Evolutionary conservation across 2,888 invertebrate species (phyloP), one percentile per base, ranked within the genome.

Genomic region (Dendrolimus pini): DNA sequence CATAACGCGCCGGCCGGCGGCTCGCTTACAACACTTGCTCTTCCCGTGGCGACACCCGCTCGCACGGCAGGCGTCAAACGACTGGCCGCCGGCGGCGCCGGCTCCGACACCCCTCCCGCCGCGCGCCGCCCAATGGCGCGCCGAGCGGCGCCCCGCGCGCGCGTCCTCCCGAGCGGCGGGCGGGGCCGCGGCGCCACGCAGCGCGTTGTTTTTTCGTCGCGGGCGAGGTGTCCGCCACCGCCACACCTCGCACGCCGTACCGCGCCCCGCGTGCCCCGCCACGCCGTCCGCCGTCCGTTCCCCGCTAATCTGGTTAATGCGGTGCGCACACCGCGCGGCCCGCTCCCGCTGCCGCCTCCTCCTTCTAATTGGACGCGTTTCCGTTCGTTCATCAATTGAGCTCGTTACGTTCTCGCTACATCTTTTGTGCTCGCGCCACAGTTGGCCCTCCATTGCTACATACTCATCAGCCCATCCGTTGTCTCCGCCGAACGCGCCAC

Each of bases 361-460:
- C 81, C 86, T 87, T 84, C 87, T 89, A 89, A 89, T 89, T 89
- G 89, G 88, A 86, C 89, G 87, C 87, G 88, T 89, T 89, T 89
- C 89, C 89, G 88, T 87, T 86, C 78, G 77, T 85, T 87, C 89
- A 81, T 88, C 89, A 89, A 89, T 89, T 89, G 89, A 85, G 85
- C 88, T 89, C 85, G 88, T 89, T 89, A 87, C 80, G 82, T 75
- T 75, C 77, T 76, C 76, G 76, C 81, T 76, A 80, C 82, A 82
- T 86, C 85, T 87, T 82, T 83, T 83, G 85, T 83, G 77, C 69
- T 65, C 63, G 64, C 66, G 72, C 73, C 71, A 66, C 70, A 72
- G 73, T 70, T 70, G 68, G 69, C 67, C 70, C 70, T 71, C 77
- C 69, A 68, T 70, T 47, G 47, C 9, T 47, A 10, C 47, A 63